Percentiles rank a stretch among this genome's conserved stretches.
These are phyloP conservation scores for Neoarius graeffei DNA, from an alignment of 2,113 vertebrate species.

Conservation along the genomic window DNA sequence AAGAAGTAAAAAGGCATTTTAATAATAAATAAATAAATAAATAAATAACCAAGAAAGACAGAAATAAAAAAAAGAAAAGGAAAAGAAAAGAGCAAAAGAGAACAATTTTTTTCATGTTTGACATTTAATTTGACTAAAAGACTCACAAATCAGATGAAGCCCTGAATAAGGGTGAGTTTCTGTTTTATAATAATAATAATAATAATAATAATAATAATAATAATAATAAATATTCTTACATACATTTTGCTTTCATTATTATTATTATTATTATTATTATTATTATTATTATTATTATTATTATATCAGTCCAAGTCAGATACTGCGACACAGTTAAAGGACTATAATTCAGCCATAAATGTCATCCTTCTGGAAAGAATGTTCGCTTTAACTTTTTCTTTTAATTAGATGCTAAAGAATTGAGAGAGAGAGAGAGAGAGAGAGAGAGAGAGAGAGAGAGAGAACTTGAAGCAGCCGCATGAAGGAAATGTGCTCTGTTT, in stretches of 20 bases:
- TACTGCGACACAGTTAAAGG: not conserved
- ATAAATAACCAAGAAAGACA: too few species aligned
- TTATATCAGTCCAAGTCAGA: not conserved
- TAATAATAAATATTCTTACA: not conserved
- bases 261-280: slow-evolving; percentile 8
- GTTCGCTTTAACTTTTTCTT: not conserved
- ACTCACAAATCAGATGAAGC: not conserved
- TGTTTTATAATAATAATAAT: not conserved
- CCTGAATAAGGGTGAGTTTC: not conserved
- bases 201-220: not conserved
- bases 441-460: not conserved
- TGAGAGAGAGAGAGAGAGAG: not conserved
- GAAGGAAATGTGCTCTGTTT: slow-evolving; percentile 39
- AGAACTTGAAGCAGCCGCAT: not conserved
- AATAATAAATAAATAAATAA: too few species aligned
- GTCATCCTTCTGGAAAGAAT: not conserved
- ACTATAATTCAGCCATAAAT: slow-evolving; percentile 1
- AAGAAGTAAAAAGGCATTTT: not conserved
- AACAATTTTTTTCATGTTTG: too few species aligned
- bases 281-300: slow-evolving; percentile 6
- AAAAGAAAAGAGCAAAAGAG: too few species aligned
- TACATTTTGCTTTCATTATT: slow-evolving; percentile 2
- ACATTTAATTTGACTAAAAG: too few species aligned
- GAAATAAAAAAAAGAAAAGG: too few species aligned
- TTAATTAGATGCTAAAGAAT: not conserved